Percentiles rank a stretch among this genome's conserved stretches.
Conservation (phyloP, 1,140 invertebrate species). For the Zaprionus davidi region DNA sequence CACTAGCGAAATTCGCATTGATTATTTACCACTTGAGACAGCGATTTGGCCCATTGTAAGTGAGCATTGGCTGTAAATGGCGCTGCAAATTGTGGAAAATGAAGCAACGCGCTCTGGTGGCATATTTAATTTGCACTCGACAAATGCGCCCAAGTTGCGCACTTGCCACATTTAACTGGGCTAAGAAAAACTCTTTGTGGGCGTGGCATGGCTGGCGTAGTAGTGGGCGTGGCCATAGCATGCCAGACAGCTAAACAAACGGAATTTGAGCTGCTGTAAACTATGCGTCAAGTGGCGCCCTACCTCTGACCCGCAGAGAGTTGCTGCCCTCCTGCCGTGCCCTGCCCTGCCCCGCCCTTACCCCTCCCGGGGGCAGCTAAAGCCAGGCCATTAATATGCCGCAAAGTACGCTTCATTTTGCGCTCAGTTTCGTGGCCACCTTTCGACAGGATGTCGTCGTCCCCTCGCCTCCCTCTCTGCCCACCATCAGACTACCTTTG, state of each 20-base stretch:
- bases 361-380: conserved; percentile 2
- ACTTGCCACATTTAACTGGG: conserved; percentile 45
- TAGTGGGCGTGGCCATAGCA: neutral
- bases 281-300: conserved; percentile 34
- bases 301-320: neutral
- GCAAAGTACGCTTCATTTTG: conserved; percentile 62
- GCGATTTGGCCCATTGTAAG: conserved; percentile 13
- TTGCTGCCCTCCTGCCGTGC: conserved; percentile 15
- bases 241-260: conserved; percentile 44
- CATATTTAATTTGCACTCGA: conserved; percentile 80
- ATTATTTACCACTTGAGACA: neutral
- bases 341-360: neutral
- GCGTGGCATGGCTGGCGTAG: neutral
- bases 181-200: conserved; percentile 20
- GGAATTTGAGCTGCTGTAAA: conserved; percentile 42
- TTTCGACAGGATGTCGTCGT: conserved; percentile 5
- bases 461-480: neutral
- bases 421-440: conserved; percentile 42
- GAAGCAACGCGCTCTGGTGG: conserved; percentile 35
- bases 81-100: conserved; percentile 21
- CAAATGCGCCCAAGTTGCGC: conserved; percentile 56
- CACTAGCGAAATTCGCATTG: neutral
- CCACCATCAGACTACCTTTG: neutral
- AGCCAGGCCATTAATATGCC: conserved; percentile 57
- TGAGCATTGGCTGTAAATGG: conserved; percentile 15